phyloP scores from a whole-genome alignment of 1,140 invertebrate species.

The Scaptomyza montana region DNA sequence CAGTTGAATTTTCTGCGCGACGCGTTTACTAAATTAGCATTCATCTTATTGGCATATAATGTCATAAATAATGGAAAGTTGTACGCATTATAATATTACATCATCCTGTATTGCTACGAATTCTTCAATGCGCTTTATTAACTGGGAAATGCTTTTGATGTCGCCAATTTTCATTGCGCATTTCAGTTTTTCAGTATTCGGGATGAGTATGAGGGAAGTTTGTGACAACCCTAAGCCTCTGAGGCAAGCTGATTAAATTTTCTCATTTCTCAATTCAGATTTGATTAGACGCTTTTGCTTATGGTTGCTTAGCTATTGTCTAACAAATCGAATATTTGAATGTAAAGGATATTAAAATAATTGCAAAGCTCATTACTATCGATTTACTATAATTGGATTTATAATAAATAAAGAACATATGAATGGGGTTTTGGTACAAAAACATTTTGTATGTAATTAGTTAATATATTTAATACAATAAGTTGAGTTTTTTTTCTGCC shows the following conservation, averaged over 20 bases:
- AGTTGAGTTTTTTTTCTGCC: no score
- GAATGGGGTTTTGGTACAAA: no score
- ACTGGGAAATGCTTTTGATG: conserved; percentile 79
- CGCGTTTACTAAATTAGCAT: conserved; percentile 71
- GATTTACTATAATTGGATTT: conserved; percentile 6
- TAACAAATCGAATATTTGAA: conserved; percentile 49
- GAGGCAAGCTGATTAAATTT: conserved; percentile 68
- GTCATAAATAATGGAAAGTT: conserved; percentile 56
- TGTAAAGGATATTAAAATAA: conserved; percentile 5
- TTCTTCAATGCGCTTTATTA: conserved; percentile 66
- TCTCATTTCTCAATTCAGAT: conserved; percentile 35
- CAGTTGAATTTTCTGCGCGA: conserved; percentile 43
- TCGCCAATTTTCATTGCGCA: conserved; percentile 66
- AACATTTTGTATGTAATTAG: background rate
- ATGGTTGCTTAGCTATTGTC: conserved; percentile 68
- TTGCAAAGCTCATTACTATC: conserved; percentile 1
- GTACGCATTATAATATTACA: conserved; percentile 13
- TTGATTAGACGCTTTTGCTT: conserved; percentile 65
- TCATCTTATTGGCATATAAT: conserved; percentile 70
- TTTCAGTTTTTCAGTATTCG: conserved; percentile 43
- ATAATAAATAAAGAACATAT: no score
- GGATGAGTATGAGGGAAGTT: no score
- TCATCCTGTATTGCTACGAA: conserved; percentile 2
- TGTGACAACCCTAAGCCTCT: conserved; percentile 62
- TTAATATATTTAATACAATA: no score